Base-by-base conservation (phyloP, 2,113 vertebrate species). In the Platysteira castanea region DNA sequence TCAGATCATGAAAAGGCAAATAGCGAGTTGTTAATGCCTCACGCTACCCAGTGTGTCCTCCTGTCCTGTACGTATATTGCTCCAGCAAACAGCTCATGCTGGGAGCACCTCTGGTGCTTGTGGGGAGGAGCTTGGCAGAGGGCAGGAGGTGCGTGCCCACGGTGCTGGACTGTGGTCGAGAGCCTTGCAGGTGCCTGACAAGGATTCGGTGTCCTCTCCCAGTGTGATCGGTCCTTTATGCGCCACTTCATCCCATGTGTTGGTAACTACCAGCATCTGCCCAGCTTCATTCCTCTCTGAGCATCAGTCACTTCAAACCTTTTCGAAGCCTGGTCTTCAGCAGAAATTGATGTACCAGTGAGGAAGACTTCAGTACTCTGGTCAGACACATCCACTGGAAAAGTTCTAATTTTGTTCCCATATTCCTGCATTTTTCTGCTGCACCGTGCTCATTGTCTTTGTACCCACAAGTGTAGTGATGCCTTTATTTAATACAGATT, bases 221-320 rank as follows among this genome's bases (percentile, higher is more conserved):
- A 6, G 18, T 0, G 0, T 3, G 9, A 9, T 23, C 0, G 0
- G 42, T 68, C n/a, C 39, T 19, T 39, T 42, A 4, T 0, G 1
- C 9, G 10, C 33, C 13, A 17, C 35, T 49, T 56, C 46, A 23
- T 28, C 50, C 22, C 10, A 2, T 13, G 16, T 28, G n/a, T 22
- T 9, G 15, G 27, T 47, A n/a, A 12, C 47, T 19, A 8, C 19
- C 31, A 22, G 70, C 39, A 65, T 59, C 31, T 46, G 28, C 17
- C 41, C 47, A 39, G 37, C 30, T 76, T 37, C 27, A 13, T 39
- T 65, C 61, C 3, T 21, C 31, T n/a, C 28, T 76, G 59, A n/a
- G 30, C 26, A 15, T 30, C 41, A 11, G 37, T 50, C 37, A 7
- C 75, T 53, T 53, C 83, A 53, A n/a, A 28, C 22, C 18, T 16